Evolutionary conservation across 1,140 invertebrate genomes (phyloP).

Genomic region (Marisa cornuarietis): DNA sequence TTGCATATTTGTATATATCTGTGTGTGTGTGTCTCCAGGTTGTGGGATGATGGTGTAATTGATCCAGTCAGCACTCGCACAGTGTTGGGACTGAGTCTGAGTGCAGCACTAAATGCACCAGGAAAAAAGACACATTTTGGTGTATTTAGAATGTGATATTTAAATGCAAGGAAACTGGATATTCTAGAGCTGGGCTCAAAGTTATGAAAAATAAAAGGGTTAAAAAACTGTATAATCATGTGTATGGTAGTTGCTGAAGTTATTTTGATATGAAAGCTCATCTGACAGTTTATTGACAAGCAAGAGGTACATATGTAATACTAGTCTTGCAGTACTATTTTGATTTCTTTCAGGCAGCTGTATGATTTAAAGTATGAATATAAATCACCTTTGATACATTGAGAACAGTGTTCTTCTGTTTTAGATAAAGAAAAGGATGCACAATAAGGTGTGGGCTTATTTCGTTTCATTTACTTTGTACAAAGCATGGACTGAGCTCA

Average conservation of each 20-base stretch:
- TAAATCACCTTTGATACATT: too few species aligned
- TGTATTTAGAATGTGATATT: slow-evolving; percentile 63
- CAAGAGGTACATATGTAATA: background rate
- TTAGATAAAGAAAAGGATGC: too few species aligned
- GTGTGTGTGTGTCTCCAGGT: slow-evolving; percentile 39
- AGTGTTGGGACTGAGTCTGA: slow-evolving; percentile 63
- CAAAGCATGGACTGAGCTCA: too few species aligned
- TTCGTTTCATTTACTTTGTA: too few species aligned
- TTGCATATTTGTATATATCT: background rate
- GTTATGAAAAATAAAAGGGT: background rate
- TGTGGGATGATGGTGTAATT: slow-evolving; percentile 68
- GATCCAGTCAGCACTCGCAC: slow-evolving; percentile 64
- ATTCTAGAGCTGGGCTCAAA: background rate
- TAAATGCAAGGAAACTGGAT: background rate
- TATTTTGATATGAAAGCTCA: background rate
- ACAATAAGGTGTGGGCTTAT: too few species aligned
- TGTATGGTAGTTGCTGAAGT: background rate
- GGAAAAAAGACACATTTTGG: slow-evolving; percentile 60
- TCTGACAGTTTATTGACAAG: background rate
- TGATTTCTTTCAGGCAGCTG: too few species aligned
- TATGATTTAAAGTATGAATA: too few species aligned
- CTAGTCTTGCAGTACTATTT: too few species aligned
- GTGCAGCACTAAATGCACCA: slow-evolving; percentile 61
- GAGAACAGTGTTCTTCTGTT: too few species aligned
- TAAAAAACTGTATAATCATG: background rate